Percentiles rank a stretch among this genome's conserved stretches.
Evolutionary conservation across 2,888 invertebrate genomes (phyloP).

Genomic region (Byasa hedistus): DNA sequence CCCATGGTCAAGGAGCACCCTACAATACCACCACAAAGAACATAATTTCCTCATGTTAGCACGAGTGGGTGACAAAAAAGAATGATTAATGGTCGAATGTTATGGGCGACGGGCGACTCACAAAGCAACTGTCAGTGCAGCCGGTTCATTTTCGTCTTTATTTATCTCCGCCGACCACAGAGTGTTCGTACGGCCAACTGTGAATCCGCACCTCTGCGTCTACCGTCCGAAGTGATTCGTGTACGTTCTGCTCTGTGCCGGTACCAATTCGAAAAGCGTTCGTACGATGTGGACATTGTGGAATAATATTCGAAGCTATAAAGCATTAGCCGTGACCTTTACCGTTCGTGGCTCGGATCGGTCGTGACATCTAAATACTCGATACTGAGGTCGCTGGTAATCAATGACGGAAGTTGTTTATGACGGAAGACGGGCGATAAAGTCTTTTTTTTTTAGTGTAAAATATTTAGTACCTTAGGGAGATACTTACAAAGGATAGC

Average conservation of each 20-base stretch:
- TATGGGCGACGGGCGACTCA: constrained; percentile 52
- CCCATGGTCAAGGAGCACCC: constrained; percentile 65
- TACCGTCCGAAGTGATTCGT: background rate
- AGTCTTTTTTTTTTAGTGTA: constrained; percentile 36
- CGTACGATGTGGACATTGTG: constrained; percentile 49
- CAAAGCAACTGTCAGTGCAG: constrained; percentile 61
- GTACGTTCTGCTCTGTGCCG: constrained; percentile 26
- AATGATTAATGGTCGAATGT: constrained; percentile 67
- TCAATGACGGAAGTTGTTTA: constrained; percentile 70
- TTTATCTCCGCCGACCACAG: constrained; percentile 18
- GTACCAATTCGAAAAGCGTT: constrained; percentile 31
- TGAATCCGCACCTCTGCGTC: constrained; percentile 14
- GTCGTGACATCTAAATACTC: constrained; percentile 75
- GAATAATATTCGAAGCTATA: constrained; percentile 51
- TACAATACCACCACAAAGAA: constrained; percentile 64
- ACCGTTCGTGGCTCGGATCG: constrained; percentile 61
- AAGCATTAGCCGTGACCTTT: constrained; percentile 69
- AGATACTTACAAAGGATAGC: too few species aligned
- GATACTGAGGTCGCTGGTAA: constrained; percentile 64
- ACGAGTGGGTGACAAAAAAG: constrained; percentile 71
- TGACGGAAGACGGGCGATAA: constrained; percentile 62
- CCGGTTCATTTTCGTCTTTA: constrained; percentile 27
- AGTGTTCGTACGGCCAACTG: constrained; percentile 11
- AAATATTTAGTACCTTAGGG: too few species aligned
- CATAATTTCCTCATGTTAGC: constrained; percentile 74